phyloP scores from a whole-genome alignment of 2,888 invertebrate species.

The Nysson spinosus region DNA sequence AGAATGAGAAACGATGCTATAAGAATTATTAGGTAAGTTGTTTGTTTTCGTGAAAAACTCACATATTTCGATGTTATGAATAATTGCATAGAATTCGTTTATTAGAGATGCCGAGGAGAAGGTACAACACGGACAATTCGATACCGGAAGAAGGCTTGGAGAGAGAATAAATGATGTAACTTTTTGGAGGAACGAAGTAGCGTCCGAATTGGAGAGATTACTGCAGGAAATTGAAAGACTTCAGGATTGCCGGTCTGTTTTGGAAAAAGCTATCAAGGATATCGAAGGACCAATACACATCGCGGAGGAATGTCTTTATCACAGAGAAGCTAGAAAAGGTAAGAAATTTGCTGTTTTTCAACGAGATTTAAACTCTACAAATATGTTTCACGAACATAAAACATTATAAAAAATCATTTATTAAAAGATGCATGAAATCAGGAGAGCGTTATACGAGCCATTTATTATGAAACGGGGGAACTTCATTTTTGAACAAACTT shows the following conservation, averaged over 20 bases:
- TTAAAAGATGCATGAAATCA: too few species aligned
- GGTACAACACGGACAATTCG: slow-evolving; percentile 87
- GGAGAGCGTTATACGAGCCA: too few species aligned
- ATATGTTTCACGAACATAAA: too few species aligned
- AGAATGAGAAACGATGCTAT: slow-evolving; percentile 88
- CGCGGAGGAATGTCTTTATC: slow-evolving; percentile 95
- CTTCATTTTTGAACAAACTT: too few species aligned
- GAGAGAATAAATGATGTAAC: slow-evolving; percentile 95
- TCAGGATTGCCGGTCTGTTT: slow-evolving; percentile 84
- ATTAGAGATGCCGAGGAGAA: slow-evolving; percentile 88
- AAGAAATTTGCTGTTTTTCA: too few species aligned
- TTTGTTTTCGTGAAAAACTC: background rate
- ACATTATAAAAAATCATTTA: too few species aligned
- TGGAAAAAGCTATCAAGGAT: slow-evolving; percentile 86
- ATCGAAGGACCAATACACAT: slow-evolving; percentile 95
- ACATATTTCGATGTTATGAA: background rate
- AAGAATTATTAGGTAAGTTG: slow-evolving; percentile 48
- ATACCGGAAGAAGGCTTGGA: slow-evolving; percentile 91
- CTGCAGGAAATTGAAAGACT: slow-evolving; percentile 88
- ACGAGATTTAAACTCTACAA: too few species aligned
- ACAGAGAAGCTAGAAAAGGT: slow-evolving; percentile 92
- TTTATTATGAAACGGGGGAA: too few species aligned
- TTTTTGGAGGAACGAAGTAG: slow-evolving; percentile 94
- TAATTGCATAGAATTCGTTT: slow-evolving; percentile 4
- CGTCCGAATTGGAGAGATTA: slow-evolving; percentile 89